Evolutionary conservation across 2,113 vertebrate genomes (phyloP).

Genomic region (Zapornia atra): DNA sequence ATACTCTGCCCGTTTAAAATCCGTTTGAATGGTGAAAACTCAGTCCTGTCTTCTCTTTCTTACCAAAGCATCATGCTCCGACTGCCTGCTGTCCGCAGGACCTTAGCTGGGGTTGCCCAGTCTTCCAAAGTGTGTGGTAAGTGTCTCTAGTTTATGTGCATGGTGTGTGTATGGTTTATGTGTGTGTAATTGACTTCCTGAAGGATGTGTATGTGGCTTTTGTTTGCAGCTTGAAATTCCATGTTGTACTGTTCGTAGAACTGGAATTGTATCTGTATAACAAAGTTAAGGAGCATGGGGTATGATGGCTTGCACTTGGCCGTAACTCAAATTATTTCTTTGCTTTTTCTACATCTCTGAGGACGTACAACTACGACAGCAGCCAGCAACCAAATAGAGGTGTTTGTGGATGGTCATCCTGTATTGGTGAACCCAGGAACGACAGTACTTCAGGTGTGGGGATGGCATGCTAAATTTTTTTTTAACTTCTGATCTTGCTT

Average conservation of each 20-base stretch:
- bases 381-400: slow-evolving; percentile 87
- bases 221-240: neutral
- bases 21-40: neutral
- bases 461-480: neutral
- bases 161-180: neutral
- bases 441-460: slow-evolving; percentile 90
- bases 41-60: neutral
- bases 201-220: rapidly evolving
- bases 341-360: slow-evolving; percentile 46
- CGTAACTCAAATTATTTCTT: neutral
- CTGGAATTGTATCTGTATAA: rapidly evolving
- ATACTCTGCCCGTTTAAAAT: neutral
- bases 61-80: slow-evolving; percentile 84
- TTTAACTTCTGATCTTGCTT: neutral
- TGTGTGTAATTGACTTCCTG: neutral
- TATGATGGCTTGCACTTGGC: neutral
- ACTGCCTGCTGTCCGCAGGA: slow-evolving; percentile 77
- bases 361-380: slow-evolving; percentile 81
- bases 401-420: slow-evolving; percentile 91
- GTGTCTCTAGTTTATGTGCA: neutral
- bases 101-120: slow-evolving; percentile 75
- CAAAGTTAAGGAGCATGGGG: neutral
- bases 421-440: slow-evolving; percentile 91
- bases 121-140: slow-evolving; percentile 80
- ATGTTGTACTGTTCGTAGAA: rapidly evolving